Conservation (phyloP, 2,113 vertebrate species). For the Serilophus lunatus region DNA sequence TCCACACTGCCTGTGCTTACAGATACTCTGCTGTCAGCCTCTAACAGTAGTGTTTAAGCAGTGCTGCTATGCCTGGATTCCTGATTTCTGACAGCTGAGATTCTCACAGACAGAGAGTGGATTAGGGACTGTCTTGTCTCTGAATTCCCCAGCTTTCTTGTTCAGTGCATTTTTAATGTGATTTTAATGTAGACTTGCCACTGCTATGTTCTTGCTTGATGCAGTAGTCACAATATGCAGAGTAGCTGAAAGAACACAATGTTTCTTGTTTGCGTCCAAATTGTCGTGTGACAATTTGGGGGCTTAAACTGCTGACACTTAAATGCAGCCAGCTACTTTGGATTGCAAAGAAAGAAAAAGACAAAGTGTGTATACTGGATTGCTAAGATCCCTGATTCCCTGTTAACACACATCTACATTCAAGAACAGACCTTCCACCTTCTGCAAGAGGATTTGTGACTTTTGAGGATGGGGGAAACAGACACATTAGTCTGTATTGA, state of each 20-base stretch:
- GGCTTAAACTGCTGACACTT: neutral
- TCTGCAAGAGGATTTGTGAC: neutral
- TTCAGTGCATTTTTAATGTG: neutral
- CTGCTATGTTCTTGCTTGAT: neutral
- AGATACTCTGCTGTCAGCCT: constrained; percentile 59
- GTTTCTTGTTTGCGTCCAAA: neutral
- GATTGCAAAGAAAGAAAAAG: neutral
- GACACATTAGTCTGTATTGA: neutral
- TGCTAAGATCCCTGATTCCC: neutral
- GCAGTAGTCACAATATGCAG: neutral
- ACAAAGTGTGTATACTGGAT: rapidly evolving
- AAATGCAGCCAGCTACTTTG: neutral
- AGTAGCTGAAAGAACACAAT: neutral
- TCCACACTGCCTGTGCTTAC: constrained; percentile 40
- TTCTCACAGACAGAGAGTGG: constrained; percentile 10
- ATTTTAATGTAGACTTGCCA: constrained; percentile 31
- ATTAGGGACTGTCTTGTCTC: constrained; percentile 31
- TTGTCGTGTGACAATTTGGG: rapidly evolving
- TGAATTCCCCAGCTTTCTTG: neutral
- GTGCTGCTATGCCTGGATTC: constrained; percentile 37
- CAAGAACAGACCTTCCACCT: neutral
- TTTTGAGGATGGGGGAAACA: neutral
- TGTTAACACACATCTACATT: neutral
- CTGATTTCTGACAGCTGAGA: constrained; percentile 65
- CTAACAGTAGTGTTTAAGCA: constrained; percentile 42